Conservation (phyloP, 2,797 vertebrate species). For the Periparus ater region DNA sequence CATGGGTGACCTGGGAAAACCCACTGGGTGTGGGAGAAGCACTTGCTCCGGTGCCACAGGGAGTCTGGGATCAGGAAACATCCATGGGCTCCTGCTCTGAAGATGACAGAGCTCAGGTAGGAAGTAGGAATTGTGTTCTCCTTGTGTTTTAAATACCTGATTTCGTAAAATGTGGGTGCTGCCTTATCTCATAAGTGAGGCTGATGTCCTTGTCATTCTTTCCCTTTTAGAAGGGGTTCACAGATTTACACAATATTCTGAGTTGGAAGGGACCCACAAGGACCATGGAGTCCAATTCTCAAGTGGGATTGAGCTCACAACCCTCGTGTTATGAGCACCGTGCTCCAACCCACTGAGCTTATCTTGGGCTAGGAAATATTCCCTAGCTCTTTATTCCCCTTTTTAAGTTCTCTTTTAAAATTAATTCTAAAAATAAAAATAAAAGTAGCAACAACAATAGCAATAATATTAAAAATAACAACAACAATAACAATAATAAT, state of each 20-base stretch:
- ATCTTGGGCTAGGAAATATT: neutral
- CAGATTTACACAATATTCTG: neutral
- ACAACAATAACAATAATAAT: neutral
- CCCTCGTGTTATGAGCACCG: accelerated
- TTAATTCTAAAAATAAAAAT: neutral
- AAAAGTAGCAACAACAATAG: neutral
- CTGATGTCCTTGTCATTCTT: neutral
- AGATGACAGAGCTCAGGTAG: neutral
- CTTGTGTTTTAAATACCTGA: neutral
- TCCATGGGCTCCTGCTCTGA: neutral
- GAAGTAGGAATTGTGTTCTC: neutral
- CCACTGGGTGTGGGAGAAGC: neutral
- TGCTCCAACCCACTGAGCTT: neutral
- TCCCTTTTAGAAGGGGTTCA: neutral
- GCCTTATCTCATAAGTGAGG: neutral
- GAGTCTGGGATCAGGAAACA: neutral
- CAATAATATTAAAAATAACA: no score
- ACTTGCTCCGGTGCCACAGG: accelerated
- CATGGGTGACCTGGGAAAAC: neutral
- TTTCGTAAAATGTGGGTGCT: neutral
- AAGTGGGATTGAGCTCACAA: neutral
- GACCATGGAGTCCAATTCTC: neutral
- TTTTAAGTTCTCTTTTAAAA: neutral
- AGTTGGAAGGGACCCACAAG: neutral
- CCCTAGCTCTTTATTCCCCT: neutral